Percentiles rank a stretch among this genome's conserved stretches.
Evolutionary conservation across 1,140 invertebrate species (phyloP).

Genomic region (Eupristina koningsbergeri): DNA sequence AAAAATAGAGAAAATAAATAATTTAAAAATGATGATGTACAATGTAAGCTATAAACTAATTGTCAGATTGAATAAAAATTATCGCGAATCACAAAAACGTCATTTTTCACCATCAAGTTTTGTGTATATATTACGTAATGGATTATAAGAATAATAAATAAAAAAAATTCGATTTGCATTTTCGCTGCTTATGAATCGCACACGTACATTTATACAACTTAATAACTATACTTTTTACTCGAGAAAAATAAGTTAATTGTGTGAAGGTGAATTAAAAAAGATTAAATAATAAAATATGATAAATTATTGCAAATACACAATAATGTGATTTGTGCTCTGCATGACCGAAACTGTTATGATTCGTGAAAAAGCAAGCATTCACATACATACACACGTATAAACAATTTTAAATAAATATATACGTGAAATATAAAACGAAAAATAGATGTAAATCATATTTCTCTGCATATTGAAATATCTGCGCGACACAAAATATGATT

Average conservation of each 20-base stretch:
- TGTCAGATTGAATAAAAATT: slow-evolving; percentile 2
- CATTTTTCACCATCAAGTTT: slow-evolving; percentile 50
- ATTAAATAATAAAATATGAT: slow-evolving; percentile 40
- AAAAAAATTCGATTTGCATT: slow-evolving; percentile 54
- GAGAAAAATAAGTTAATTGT: slow-evolving; percentile 46
- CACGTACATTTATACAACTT: slow-evolving; percentile 53
- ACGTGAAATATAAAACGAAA: neutral
- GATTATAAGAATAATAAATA: slow-evolving; percentile 49
- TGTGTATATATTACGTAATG: slow-evolving; percentile 50
- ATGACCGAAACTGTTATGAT: slow-evolving; percentile 41
- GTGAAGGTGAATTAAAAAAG: slow-evolving; percentile 23
- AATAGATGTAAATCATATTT: slow-evolving; percentile 14
- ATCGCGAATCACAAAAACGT: slow-evolving; percentile 41
- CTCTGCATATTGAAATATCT: neutral
- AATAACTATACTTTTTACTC: slow-evolving; percentile 53
- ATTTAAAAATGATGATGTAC: neutral
- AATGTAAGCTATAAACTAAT: slow-evolving; percentile 30
- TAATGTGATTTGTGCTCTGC: slow-evolving; percentile 35
- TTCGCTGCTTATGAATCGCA: slow-evolving; percentile 53
- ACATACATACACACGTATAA: slow-evolving; percentile 28
- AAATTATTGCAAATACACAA: slow-evolving; percentile 45
- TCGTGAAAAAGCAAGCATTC: slow-evolving; percentile 20
- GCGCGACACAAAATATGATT: neutral
- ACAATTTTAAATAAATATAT: neutral
- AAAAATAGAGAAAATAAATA: slow-evolving; percentile 9